These are phyloP conservation scores for Knipowitschia caucasica DNA, from an alignment of 2,797 vertebrate genomes.

Conservation along the genomic window DNA sequence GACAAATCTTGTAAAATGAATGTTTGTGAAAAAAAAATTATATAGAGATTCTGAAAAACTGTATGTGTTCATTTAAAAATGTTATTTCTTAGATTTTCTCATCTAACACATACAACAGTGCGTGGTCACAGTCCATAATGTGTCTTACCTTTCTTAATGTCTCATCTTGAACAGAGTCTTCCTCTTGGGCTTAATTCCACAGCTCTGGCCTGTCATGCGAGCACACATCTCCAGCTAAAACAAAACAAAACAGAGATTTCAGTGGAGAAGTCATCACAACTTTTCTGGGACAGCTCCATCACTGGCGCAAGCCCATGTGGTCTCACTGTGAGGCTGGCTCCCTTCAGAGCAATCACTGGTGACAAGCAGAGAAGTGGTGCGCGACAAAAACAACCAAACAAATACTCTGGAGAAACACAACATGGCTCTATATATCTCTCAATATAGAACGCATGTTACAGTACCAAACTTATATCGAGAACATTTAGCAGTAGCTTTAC, in stretches of 20 bases:
- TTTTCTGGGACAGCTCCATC: slow-evolving; percentile 3
- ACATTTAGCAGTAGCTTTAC: background rate
- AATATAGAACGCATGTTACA: background rate
- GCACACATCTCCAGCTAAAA: slow-evolving; percentile 53
- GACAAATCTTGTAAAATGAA: background rate
- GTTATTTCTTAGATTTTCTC: background rate
- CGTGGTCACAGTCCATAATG: slow-evolving; percentile 10
- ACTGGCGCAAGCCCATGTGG: slow-evolving; percentile 33
- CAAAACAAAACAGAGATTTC: slow-evolving; percentile 30
- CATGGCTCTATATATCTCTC: background rate
- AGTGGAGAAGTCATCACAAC: slow-evolving; percentile 41
- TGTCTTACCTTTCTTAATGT: slow-evolving; percentile 59
- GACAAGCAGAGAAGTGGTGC: slow-evolving; percentile 26
- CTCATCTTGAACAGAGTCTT: slow-evolving; percentile 57
- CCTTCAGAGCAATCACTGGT: slow-evolving; percentile 36
- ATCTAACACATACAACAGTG: too few relatives aligned
- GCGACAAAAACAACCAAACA: slow-evolving; percentile 1
- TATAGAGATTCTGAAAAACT: background rate
- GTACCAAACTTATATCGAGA: background rate
- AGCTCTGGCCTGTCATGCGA: slow-evolving; percentile 25
- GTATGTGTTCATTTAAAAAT: background rate
- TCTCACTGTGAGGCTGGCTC: slow-evolving; percentile 43
- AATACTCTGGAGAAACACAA: background rate
- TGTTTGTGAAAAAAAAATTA: background rate
- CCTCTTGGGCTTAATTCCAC: slow-evolving; percentile 47